A percentile compares a stretch with the other conserved stretches of the same genome.
phyloP scores from a whole-genome alignment of 2,888 invertebrate species.

The Rutpela maculata region DNA sequence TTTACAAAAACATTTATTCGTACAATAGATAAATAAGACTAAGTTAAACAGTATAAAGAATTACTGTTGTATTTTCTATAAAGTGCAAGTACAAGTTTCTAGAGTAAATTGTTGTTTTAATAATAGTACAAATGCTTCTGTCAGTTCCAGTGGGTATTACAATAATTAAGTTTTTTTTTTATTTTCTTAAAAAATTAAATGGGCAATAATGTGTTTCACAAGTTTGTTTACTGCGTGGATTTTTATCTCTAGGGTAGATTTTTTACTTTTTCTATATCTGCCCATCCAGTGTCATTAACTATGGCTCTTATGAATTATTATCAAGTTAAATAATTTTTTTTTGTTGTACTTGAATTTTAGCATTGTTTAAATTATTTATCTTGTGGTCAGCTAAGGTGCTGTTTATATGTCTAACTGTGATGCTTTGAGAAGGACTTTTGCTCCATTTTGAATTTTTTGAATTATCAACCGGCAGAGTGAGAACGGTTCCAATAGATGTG shows the following conservation, averaged over 20 bases:
- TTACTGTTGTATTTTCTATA: constrained; percentile 35
- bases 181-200: not conserved
- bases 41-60: constrained; percentile 18
- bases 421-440: not conserved
- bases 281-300: too few species aligned
- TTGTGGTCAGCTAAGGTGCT: not conserved
- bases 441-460: not conserved
- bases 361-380: not conserved
- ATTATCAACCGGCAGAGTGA: not conserved
- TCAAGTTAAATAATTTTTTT: not conserved
- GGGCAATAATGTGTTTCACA: too few species aligned
- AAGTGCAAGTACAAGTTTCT: constrained; percentile 38
- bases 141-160: too few species aligned
- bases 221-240: too few species aligned
- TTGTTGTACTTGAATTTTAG: not conserved
- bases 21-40: constrained; percentile 14
- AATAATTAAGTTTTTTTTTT: too few species aligned
- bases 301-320: too few species aligned
- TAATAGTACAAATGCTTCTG: not conserved
- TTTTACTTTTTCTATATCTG: too few species aligned
- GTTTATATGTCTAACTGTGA: not conserved
- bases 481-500: not conserved
- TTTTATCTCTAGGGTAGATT: too few species aligned
- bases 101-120: constrained; percentile 18
- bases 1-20: constrained; percentile 25